Base-by-base conservation (phyloP, 2,888 invertebrate genomes). In the Hemithea aestivaria region DNA sequence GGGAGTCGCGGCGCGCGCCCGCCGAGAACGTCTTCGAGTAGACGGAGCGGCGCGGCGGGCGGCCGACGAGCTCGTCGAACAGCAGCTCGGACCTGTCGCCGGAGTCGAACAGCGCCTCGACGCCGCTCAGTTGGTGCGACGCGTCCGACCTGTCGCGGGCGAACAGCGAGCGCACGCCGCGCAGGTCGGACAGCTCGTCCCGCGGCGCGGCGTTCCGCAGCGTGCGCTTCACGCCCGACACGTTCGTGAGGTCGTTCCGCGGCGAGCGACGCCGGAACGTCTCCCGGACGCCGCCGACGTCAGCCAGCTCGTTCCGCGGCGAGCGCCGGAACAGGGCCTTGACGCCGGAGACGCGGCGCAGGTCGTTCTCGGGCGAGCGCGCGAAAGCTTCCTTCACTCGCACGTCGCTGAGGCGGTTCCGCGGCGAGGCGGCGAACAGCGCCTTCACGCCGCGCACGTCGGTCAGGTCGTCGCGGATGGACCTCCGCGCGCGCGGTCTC, bases 371-470 rank as follows among this genome's bases (percentile, higher is more conserved):
- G 6, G 68, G 70, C 2, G 61, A 51, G 1, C 45, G n/a, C 7
- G 20, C 29, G 32, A 73, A 64, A 1, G 73, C 32, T 1, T 59
- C 30, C 45, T 66, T 72, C 0, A 75, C 65, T 3, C 70, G 66
- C 1, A 75, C 62, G 21, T 66, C 59, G 7, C 60, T 55, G 12
- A 74, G 51, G 40, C 78, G 75, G 51, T 77, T 70, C 3, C 39
- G 49, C 0, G 79, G 76, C 1, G 70, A 68, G 7, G 35, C 1
- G 48, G 62, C 66, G 43, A 84, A 76, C 4, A 83, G 44, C 2
- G 57, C 48, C 43, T 84, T 88, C 0, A 87, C 68, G 1, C 87
- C 88, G 0, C 61, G 45, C 1, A 87, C 73, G 24, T 82, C 56
- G 0, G 68, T 71, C 32, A 88, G 49, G 43, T 88, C 87, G 43